Evolutionary conservation across 2,113 vertebrate species (phyloP).

Genomic region (Periophthalmus modestus): DNA sequence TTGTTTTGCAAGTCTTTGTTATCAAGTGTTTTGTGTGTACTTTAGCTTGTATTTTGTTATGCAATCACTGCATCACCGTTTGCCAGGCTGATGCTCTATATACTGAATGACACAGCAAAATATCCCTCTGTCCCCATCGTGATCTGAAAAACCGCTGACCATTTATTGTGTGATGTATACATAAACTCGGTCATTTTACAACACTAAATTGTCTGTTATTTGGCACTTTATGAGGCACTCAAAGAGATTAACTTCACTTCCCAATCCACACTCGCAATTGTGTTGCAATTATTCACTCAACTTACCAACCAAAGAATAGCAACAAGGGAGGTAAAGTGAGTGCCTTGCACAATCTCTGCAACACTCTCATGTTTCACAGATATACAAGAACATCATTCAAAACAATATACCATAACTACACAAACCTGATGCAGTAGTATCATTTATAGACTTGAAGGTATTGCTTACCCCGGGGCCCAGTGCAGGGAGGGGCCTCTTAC

Average conservation of each 20-base stretch:
- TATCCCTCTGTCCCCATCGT: neutral
- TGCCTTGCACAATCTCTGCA: neutral
- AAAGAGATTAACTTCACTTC: neutral
- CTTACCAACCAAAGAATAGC: neutral
- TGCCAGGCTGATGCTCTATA: neutral
- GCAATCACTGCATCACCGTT: neutral
- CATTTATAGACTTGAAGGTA: too few relatives aligned
- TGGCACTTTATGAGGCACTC: neutral
- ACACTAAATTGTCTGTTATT: neutral
- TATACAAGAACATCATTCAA: too few relatives aligned
- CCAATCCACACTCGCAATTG: neutral
- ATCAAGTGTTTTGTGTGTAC: neutral
- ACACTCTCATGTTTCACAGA: too few relatives aligned
- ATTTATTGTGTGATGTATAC: neutral
- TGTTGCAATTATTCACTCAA: neutral
- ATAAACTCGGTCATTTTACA: neutral
- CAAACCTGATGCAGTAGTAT: too few relatives aligned
- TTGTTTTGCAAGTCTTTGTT: neutral
- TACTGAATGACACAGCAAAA: constrained; percentile 17
- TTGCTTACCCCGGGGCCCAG: too few relatives aligned
- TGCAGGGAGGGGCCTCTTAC: too few relatives aligned
- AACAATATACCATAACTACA: too few relatives aligned
- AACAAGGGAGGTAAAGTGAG: neutral
- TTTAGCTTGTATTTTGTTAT: neutral
- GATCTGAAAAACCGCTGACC: neutral